Percentiles rank a stretch among this genome's conserved stretches.
Conservation (phyloP, 2,888 invertebrate species). For the Spodoptera exigua region DNA sequence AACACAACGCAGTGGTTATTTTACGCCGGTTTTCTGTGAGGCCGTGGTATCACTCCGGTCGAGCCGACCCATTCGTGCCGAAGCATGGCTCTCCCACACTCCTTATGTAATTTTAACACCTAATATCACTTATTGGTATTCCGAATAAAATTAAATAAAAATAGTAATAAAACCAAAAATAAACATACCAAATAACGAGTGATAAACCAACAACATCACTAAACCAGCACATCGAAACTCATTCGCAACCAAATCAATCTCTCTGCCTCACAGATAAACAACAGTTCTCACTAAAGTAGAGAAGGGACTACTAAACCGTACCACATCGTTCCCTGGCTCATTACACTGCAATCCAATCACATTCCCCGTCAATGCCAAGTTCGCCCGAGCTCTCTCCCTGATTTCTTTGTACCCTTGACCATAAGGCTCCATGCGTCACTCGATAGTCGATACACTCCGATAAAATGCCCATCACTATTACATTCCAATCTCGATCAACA, state of each 20-base stretch:
- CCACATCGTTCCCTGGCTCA: slow-evolving; percentile 62
- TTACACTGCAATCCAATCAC: slow-evolving; percentile 80
- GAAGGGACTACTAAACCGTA: slow-evolving; percentile 53
- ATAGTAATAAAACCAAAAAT: background rate
- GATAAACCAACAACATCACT: slow-evolving; percentile 3
- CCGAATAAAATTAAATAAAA: background rate
- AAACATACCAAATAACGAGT: background rate
- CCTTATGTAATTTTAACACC: too few species aligned
- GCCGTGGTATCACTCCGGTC: too few species aligned
- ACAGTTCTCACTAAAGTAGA: slow-evolving; percentile 35
- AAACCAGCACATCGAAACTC: slow-evolving; percentile 5
- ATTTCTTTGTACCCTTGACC: slow-evolving; percentile 81
- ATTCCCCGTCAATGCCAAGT: slow-evolving; percentile 82
- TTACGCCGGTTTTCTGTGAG: too few species aligned
- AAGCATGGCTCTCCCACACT: too few species aligned
- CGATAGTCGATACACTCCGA: slow-evolving; percentile 12
- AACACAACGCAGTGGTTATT: too few species aligned
- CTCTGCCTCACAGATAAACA: slow-evolving; percentile 32
- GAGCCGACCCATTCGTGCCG: too few species aligned
- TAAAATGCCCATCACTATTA: slow-evolving; percentile 22
- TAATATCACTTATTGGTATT: too few species aligned
- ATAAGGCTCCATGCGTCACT: slow-evolving; percentile 44
- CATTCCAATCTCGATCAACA: slow-evolving; percentile 13
- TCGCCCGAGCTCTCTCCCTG: slow-evolving; percentile 76
- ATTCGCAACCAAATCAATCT: slow-evolving; percentile 39